Conservation (phyloP, 2,888 invertebrate genomes). For the Hirtodrosophila histrioides region DNA sequence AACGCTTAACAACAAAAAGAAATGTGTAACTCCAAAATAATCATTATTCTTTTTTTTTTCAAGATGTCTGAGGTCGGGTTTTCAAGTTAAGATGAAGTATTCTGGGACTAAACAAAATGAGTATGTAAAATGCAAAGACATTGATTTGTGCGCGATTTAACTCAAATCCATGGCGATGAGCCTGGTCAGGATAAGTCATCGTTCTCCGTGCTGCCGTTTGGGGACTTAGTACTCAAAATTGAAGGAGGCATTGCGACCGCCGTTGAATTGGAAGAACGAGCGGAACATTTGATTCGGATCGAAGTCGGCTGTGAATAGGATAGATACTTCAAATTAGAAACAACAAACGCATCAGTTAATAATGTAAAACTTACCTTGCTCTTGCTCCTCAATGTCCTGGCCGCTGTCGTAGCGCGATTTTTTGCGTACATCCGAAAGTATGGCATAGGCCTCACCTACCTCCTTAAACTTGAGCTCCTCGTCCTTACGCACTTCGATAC, state of each 20-base stretch:
- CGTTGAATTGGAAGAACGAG: slow-evolving; percentile 89
- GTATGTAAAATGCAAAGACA: slow-evolving; percentile 47
- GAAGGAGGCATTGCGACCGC: slow-evolving; percentile 85
- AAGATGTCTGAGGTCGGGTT: slow-evolving; percentile 12
- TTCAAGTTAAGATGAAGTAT: background rate
- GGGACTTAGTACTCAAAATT: slow-evolving; percentile 80
- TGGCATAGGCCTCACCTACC: slow-evolving; percentile 97
- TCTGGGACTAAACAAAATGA: slow-evolving; percentile 22
- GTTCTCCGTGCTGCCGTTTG: slow-evolving; percentile 7
- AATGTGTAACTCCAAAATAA: background rate
- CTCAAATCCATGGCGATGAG: slow-evolving; percentile 16
- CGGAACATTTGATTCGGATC: slow-evolving; percentile 94
- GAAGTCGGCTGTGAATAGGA: slow-evolving; percentile 86
- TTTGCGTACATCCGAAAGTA: slow-evolving; percentile 95
- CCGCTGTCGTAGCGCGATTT: slow-evolving; percentile 95
- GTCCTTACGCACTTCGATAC: slow-evolving; percentile 92
- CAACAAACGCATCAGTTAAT: background rate
- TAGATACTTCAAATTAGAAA: background rate
- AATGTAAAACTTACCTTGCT: slow-evolving; percentile 66
- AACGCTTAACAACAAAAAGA: slow-evolving; percentile 10
- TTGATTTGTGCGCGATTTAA: slow-evolving; percentile 42
- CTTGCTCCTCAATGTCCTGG: slow-evolving; percentile 92
- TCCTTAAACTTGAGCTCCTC: slow-evolving; percentile 98
- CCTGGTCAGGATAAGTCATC: slow-evolving; percentile 15
- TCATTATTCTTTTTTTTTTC: background rate